Conservation (phyloP, 1,140 invertebrate species). For the Acromyrmex echinatior region DNA sequence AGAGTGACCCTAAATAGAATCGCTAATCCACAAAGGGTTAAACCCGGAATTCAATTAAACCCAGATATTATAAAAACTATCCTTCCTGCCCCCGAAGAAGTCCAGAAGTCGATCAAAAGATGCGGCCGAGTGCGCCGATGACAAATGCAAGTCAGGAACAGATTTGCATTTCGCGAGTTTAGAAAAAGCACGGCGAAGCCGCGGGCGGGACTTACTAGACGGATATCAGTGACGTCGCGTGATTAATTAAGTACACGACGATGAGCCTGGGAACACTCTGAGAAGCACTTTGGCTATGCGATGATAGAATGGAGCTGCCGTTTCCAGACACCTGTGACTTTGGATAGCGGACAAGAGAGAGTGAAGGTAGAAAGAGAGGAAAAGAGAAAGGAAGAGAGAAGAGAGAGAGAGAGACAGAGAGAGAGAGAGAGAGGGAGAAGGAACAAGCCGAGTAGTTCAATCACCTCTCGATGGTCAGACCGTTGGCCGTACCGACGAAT, state of each 20-base stretch:
- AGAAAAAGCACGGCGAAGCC: slow-evolving; percentile 57
- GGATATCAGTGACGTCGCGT: slow-evolving; percentile 58
- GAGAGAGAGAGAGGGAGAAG: slow-evolving; percentile 3
- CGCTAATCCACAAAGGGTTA: too few relatives aligned
- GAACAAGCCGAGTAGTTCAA: slow-evolving; percentile 63
- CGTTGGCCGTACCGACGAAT: slow-evolving; percentile 60
- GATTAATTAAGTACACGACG: slow-evolving; percentile 75
- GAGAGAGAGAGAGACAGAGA: neutral
- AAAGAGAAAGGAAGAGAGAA: slow-evolving; percentile 2
- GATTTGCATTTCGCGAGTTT: slow-evolving; percentile 56
- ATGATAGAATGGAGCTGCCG: slow-evolving; percentile 74
- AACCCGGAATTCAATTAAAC: neutral
- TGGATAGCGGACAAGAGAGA: slow-evolving; percentile 54
- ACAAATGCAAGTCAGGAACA: slow-evolving; percentile 68
- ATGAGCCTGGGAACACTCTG: slow-evolving; percentile 64
- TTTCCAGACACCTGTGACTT: slow-evolving; percentile 72
- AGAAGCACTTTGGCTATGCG: slow-evolving; percentile 35
- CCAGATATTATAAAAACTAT: slow-evolving; percentile 45
- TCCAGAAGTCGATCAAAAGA: neutral
- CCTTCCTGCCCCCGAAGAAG: neutral
- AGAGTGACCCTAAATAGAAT: too few relatives aligned
- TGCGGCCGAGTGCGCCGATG: slow-evolving; percentile 11
- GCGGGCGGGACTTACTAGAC: slow-evolving; percentile 2
- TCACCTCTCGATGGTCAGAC: slow-evolving; percentile 66
- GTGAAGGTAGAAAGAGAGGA: neutral